Conservation (phyloP, 2,888 invertebrate genomes). For the Scaptomyza flava region DNA sequence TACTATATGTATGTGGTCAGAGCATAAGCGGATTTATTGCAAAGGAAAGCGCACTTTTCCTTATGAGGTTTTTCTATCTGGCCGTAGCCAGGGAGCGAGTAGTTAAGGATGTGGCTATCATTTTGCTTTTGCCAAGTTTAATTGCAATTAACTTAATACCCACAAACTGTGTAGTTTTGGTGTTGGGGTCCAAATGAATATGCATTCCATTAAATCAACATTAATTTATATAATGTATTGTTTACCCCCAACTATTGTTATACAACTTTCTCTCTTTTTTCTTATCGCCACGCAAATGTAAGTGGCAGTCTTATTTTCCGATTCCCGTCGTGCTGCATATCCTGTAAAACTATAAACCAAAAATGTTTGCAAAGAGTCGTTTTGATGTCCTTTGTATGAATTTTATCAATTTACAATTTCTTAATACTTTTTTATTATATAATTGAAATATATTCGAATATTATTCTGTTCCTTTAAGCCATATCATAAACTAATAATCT, state of each 20-base stretch:
- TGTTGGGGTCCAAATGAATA: conserved; percentile 62
- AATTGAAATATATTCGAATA: no score
- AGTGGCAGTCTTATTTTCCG: background rate
- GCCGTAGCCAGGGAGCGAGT: background rate
- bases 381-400: no score
- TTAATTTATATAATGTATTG: conserved; percentile 79
- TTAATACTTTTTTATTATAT: no score
- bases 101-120: background rate
- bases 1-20: conserved; percentile 10
- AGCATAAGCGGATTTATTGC: conserved; percentile 44
- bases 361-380: no score
- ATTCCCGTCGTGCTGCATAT: background rate
- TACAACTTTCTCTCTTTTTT: conserved; percentile 17
- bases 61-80: conserved; percentile 13
- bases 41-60: conserved; percentile 1
- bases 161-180: conserved; percentile 46
- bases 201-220: conserved; percentile 80
- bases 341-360: background rate
- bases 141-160: conserved; percentile 79
- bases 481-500: background rate
- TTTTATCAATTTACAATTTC: no score
- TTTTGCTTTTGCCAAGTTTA: conserved; percentile 36
- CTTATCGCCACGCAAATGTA: background rate
- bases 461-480: no score
- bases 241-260: conserved; percentile 35